Evolutionary conservation across 2,113 vertebrate genomes (phyloP), one percentile per base, ranked within the genome.

Genomic region (Malurus alboscapulatus): DNA sequence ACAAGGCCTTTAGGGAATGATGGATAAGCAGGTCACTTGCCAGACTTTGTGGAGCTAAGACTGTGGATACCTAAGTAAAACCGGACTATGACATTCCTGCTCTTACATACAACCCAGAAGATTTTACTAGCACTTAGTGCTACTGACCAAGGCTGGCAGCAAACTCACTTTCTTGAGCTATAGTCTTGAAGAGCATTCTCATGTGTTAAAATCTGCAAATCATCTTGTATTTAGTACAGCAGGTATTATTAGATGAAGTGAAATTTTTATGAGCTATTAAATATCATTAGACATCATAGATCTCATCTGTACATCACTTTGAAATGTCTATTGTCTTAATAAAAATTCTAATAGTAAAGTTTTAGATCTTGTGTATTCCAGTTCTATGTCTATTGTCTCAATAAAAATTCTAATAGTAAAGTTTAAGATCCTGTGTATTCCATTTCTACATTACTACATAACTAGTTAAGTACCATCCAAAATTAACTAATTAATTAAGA

Each of bases 201-300:
- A n/a, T 26, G 4, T 13, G 21, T 66, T 44, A 55, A 57, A 72
- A 80, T 12, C 44, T 80, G 63, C 24, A 59, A 76, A 55, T 2
- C 54, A 25, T 21, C 42, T 73, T 6, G 1, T 73, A 54, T 76
- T 91, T 72, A 67, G 40, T n/a, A 76, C 11, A 61, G 59, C 5
- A 73, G n/a, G 27, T 30, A 48, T 42, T 62, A 80, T n/a, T 21
- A 92, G 19, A 45, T 21, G 7, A 88, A 87, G 61, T 66, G 68
- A 84, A 94, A 85, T 7, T 25, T 44, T 85, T 62, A 77, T 16
- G 51, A 86, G 63, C 47, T 76, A 88, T 59, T 85, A 87, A 76
- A 51, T 58, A 79, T 34, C 44, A 73, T 66, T 83, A 74, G 42
- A 83, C 38, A 83, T 51, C 45, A 88, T 4, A 86, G 32, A 73